Conservation (phyloP, 2,888 invertebrate genomes). For the Endomychus coccineus region DNA sequence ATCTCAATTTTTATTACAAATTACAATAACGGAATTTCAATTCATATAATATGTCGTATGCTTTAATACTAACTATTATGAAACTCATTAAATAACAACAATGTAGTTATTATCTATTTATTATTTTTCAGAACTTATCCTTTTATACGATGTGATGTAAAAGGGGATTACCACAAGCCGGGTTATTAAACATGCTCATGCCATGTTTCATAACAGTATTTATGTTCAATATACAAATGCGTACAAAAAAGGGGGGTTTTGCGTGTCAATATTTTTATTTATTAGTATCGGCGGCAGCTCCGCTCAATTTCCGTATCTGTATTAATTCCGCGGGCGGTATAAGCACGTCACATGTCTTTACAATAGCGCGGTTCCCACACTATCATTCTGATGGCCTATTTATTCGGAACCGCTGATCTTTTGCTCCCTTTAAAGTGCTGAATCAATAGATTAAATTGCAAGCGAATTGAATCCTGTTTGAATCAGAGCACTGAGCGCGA, state of each 20-base stretch:
- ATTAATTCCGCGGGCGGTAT: slow-evolving; percentile 34
- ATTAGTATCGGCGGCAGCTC: slow-evolving; percentile 21
- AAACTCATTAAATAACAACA: no score
- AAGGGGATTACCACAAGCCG: no score
- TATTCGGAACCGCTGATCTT: slow-evolving; percentile 42
- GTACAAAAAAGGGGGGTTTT: slow-evolving; percentile 4
- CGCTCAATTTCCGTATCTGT: slow-evolving; percentile 25
- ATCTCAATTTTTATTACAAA: no score
- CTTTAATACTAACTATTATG: no score
- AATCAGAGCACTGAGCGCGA: slow-evolving; percentile 37
- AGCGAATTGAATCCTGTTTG: slow-evolving; percentile 35
- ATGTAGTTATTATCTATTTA: no score
- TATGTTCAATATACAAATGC: no score
- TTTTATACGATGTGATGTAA: no score
- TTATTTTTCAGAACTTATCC: no score
- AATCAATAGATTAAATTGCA: slow-evolving; percentile 43
- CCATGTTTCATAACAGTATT: no score
- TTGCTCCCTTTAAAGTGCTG: slow-evolving; percentile 41
- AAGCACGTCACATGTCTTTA: slow-evolving; percentile 39
- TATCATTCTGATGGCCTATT: slow-evolving; percentile 39
- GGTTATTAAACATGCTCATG: no score
- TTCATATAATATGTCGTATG: no score
- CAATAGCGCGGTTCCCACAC: slow-evolving; percentile 41
- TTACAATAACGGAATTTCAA: no score
- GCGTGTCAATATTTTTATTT: slow-evolving; percentile 30